Evolutionary conservation across 1,140 invertebrate genomes (phyloP), one percentile per base, ranked within the genome.

Genomic region (Brachystomella parvula): DNA sequence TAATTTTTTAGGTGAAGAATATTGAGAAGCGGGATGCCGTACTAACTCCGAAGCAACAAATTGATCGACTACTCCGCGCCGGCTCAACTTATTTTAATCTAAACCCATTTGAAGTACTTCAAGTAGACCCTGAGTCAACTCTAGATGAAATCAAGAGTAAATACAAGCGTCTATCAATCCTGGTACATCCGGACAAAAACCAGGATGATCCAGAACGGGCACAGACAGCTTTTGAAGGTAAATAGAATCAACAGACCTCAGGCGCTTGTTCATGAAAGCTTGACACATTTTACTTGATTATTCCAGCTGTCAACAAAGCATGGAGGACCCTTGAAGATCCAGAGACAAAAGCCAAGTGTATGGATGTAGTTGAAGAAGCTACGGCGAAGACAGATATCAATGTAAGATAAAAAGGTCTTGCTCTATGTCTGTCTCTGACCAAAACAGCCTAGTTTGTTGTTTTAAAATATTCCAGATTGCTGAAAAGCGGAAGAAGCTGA

Each of bases 101-200:
- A 69, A 96, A 96, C 81, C 93, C 93, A 15, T 96, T 92, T 79
- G 92, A 95, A 82, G 92, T 98, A 32, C 80, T 98, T 39, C 92
- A 98, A 81, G 85, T 98, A 70, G 94, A 98, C 75, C 92, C 92
- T 32, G 89, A 93, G 64, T 84, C 87, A 29, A 79, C 87, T 32
- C 77, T 98, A 47, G 92, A 96, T 74, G 91, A 95, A 77, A 88
- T 97, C 29, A 96, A 96, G 77, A 98, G 96, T 77, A 96, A 96
- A 80, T 99, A 98, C 78, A 86, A 92, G 79, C 85, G 91, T 83
- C 85, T 98, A 75, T 98, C 96, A 19, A 94, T 99, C 78, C 82
- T 98, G 70, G 93, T 99, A 0, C 96, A 99, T 88, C 97, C 96
- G 53, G 94, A 98, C 76, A 97, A 97, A 82, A 98, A 98, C 82